Evolutionary conservation across 2,113 vertebrate genomes (phyloP).

Genomic region (Anser cygnoides): DNA sequence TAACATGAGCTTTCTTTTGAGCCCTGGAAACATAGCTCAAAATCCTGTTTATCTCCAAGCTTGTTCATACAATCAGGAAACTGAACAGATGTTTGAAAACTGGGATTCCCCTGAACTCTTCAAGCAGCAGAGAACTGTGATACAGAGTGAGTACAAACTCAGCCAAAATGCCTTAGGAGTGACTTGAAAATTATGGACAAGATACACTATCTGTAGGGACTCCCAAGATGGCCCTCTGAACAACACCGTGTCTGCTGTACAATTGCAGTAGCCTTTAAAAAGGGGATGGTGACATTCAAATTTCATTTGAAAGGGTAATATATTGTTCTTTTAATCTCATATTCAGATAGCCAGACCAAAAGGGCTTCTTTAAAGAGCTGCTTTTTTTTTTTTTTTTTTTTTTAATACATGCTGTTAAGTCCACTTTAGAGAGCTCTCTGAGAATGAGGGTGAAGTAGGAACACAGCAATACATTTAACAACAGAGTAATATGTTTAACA

Average conservation of each 20-base stretch:
- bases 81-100: background rate
- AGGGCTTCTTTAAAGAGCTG: background rate
- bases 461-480: background rate
- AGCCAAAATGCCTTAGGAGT: background rate
- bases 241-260: background rate
- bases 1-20: background rate
- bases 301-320: background rate
- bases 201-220: background rate
- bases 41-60: background rate
- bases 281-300: background rate
- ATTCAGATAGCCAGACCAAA: background rate
- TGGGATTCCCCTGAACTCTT: background rate
- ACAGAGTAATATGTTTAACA: background rate
- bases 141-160: background rate
- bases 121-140: background rate
- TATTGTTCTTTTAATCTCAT: background rate
- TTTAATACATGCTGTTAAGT: background rate
- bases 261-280: background rate
- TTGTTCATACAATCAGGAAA: background rate
- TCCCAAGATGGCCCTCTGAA: background rate
- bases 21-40: background rate
- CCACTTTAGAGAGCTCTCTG: background rate
- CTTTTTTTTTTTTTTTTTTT: background rate
- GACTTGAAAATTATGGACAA: background rate
- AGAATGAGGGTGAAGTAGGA: background rate